Conservation (phyloP, 2,797 vertebrate species). For the Enteromius trimaculatus region DNA sequence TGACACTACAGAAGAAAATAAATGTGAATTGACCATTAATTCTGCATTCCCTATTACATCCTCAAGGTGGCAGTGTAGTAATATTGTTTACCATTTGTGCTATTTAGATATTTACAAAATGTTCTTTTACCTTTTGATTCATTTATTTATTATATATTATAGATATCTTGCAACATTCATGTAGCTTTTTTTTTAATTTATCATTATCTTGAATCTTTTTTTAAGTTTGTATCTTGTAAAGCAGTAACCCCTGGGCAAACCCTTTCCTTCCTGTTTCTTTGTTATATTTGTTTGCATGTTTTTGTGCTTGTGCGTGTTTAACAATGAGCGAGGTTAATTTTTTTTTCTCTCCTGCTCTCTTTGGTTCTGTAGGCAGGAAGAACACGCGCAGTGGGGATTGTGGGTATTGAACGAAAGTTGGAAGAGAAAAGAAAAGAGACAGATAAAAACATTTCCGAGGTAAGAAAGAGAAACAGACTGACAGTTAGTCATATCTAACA, state of each 20-base stretch:
- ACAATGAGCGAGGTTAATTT: conserved; percentile 43
- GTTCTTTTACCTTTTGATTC: neutral
- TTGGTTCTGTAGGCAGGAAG: conserved; percentile 84
- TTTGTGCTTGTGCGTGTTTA: conserved; percentile 27
- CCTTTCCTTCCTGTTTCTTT: conserved; percentile 55
- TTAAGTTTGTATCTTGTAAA: conserved; percentile 10
- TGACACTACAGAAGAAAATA: neutral
- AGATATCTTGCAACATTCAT: neutral
- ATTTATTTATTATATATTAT: neutral
- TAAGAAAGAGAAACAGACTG: conserved; percentile 62
- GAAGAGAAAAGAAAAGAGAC: conserved; percentile 98
- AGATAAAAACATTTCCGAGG: conserved; percentile 99
- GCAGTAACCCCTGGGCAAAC: conserved; percentile 35
- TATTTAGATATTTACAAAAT: neutral
- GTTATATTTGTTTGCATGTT: conserved; percentile 37
- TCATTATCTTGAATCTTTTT: too few species aligned
- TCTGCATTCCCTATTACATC: conserved; percentile 31
- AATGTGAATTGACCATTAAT: neutral
- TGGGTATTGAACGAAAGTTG: conserved; percentile 97
- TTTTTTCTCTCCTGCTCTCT: conserved; percentile 53
- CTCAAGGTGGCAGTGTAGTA: conserved; percentile 69
- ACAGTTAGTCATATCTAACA: neutral
- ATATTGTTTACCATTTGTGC: neutral
- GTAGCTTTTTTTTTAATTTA: neutral
- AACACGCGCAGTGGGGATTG: conserved; percentile 95